Evolutionary conservation across 2,888 invertebrate species (phyloP), one percentile per base, ranked within the genome.

Genomic region (Orchesella flavescens): DNA sequence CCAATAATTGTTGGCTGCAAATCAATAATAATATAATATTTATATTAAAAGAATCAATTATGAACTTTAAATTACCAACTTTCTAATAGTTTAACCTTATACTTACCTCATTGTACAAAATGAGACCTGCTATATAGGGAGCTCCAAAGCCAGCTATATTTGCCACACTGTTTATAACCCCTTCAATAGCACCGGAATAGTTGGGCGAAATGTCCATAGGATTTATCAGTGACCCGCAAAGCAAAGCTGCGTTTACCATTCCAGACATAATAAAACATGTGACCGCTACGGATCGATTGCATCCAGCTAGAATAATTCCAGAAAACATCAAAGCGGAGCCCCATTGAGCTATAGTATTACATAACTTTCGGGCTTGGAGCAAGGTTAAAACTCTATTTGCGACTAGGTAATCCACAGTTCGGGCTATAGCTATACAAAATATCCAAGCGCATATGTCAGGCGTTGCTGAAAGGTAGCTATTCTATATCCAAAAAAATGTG

Each of bases 1-100:
- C 95, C 93, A 21, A 90, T 89, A 9, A 94, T 88, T 12, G 88
- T 87, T 59, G 88, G 88, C 89, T 89, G 85, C 9, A 77, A 78
- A 17, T 65, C 15, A 65, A 65, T 12, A 65, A 15, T 49, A 49
- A 49, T 12, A 44, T 44, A 49, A 49, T 15, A 49, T 49, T 12
- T 3, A 49, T n/a, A 49, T n/a, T n/a, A n/a, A n/a, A n/a, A n/a
- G n/a, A n/a, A n/a, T n/a, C n/a, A n/a, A n/a, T n/a, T n/a, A n/a
- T n/a, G n/a, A n/a, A n/a, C n/a, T n/a, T n/a, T n/a, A n/a, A n/a
- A n/a, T n/a, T n/a, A n/a, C n/a, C n/a, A n/a, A n/a, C n/a, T n/a
- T n/a, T n/a, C n/a, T n/a, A n/a, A n/a, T n/a, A n/a, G n/a, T n/a
- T n/a, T n/a, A n/a, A n/a, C n/a, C n/a, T n/a, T n/a, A n/a, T n/a